Percentiles rank a stretch among this genome's conserved stretches.
phyloP scores from a whole-genome alignment of 1,140 invertebrate genomes.

The Harpegnathos saltator region DNA sequence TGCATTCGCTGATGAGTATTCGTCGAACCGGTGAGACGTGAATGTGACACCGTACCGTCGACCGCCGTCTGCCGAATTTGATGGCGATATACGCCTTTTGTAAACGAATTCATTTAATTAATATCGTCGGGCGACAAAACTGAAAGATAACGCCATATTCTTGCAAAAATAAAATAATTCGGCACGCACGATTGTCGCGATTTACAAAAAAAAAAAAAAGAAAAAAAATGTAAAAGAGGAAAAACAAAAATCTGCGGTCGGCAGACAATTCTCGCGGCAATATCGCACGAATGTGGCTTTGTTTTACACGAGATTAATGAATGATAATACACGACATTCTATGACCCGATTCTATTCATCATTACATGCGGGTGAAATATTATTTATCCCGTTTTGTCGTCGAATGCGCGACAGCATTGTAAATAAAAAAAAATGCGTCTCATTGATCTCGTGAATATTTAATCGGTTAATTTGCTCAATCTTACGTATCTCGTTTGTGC shows the following conservation, averaged over 20 bases:
- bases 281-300: slow-evolving; percentile 8
- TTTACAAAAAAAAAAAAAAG: not conserved
- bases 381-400: slow-evolving; percentile 5
- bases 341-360: not conserved
- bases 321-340: not conserved
- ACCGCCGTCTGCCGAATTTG: slow-evolving; percentile 39
- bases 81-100: slow-evolving; percentile 5
- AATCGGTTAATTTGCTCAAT: too few relatives aligned
- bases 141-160: slow-evolving; percentile 3
- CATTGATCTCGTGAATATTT: not conserved
- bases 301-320: slow-evolving; percentile 19
- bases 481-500: too few relatives aligned
- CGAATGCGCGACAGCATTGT: not conserved
- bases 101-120: slow-evolving; percentile 55
- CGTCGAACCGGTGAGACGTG: slow-evolving; percentile 7
- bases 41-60: not conserved
- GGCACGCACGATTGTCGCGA: not conserved
- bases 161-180: slow-evolving; percentile 37
- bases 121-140: slow-evolving; percentile 25
- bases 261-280: slow-evolving; percentile 2
- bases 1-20: slow-evolving; percentile 17
- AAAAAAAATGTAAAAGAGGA: slow-evolving; percentile 1
- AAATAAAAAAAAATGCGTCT: not conserved
- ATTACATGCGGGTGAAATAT: not conserved
- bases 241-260: slow-evolving; percentile 7